Evolutionary conservation across 1,140 invertebrate genomes (phyloP), one percentile per base, ranked within the genome.

Genomic region (Varroa destructor): DNA sequence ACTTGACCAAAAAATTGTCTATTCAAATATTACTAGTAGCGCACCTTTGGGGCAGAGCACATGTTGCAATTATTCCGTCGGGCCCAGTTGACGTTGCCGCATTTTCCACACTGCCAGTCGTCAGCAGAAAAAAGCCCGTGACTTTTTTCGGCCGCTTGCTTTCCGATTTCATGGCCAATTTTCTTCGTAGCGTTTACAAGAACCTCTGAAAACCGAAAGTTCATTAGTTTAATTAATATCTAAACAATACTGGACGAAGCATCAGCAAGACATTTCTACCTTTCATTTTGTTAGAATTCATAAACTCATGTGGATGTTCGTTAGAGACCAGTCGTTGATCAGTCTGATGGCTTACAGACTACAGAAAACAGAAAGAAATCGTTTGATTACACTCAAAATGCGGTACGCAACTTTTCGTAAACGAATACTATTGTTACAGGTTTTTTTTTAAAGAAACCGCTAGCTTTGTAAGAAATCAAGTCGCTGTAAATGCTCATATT

Each of bases 71-170:
- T 91, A 76, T 89, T 88, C 58, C 97, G 84, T 73, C 96, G 84
- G 12, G 95, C 95, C 97, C 97, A 99, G 79, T 99, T 99, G 1
- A 99, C 95, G 81, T 99, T 99, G 1, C 93, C 94, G 82, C 96
- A 99, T 76, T 97, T 97, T 80, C 89, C 93, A 80, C 97, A 99
- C 78, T 97, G 91, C 97, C 97, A 99, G 80, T 99, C 96, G 81
- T 99, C 95, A 71, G 96, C 95, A 82, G 91, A 92, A 78, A 91
- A 96, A n/a, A 99, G 83, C 14, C 97, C 97, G 76, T 93, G 87
- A 75, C 93, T 97, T 81, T 98, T 99, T 79, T 99, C 96, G 5
- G 97, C 96, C 37, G 93, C 89, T 57, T 88, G 89, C 83, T 98
- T 97, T 1, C 96, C 97, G 76, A 99, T 97, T 83, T 98, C 95